phyloP scores from a whole-genome alignment of 1,140 invertebrate genomes.

The Amyelois transitella region DNA sequence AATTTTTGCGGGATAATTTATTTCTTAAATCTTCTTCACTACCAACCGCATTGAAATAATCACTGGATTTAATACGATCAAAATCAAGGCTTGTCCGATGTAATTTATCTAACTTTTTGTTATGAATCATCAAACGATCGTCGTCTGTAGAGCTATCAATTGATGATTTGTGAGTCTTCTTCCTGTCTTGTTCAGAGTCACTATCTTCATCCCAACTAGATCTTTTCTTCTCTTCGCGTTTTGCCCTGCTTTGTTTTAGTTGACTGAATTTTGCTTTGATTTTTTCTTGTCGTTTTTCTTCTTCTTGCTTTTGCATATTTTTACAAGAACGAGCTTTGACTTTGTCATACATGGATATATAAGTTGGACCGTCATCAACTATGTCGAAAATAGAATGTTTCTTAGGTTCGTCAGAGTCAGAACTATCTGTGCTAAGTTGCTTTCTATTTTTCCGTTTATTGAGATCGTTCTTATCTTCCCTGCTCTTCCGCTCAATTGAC shows the following conservation, averaged over 20 bases:
- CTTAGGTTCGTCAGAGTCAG: slow-evolving; percentile 84
- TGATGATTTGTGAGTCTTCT: slow-evolving; percentile 66
- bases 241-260: slow-evolving; percentile 89
- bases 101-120: slow-evolving; percentile 58
- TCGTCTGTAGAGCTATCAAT: slow-evolving; percentile 77
- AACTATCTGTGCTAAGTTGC: slow-evolving; percentile 75
- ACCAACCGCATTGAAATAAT: slow-evolving; percentile 41
- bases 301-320: slow-evolving; percentile 92
- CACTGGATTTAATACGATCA: slow-evolving; percentile 54
- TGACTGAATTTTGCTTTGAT: slow-evolving; percentile 93
- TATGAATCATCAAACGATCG: slow-evolving; percentile 58
- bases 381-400: slow-evolving; percentile 96
- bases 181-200: slow-evolving; percentile 75
- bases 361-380: slow-evolving; percentile 90
- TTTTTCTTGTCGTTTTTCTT: slow-evolving; percentile 89
- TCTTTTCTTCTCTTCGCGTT: slow-evolving; percentile 90
- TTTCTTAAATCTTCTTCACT: slow-evolving; percentile 64
- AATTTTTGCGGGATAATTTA: slow-evolving; percentile 74
- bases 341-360: slow-evolving; percentile 99
- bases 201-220: slow-evolving; percentile 91
- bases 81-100: slow-evolving; percentile 65
- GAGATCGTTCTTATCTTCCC: slow-evolving; percentile 66
- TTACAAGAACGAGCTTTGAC: slow-evolving; percentile 96
- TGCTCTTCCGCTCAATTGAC: slow-evolving; percentile 72
- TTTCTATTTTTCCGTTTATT: slow-evolving; percentile 71